Evolutionary conservation across 2,888 invertebrate species (phyloP).

Genomic region (Drosophila paranaensis): DNA sequence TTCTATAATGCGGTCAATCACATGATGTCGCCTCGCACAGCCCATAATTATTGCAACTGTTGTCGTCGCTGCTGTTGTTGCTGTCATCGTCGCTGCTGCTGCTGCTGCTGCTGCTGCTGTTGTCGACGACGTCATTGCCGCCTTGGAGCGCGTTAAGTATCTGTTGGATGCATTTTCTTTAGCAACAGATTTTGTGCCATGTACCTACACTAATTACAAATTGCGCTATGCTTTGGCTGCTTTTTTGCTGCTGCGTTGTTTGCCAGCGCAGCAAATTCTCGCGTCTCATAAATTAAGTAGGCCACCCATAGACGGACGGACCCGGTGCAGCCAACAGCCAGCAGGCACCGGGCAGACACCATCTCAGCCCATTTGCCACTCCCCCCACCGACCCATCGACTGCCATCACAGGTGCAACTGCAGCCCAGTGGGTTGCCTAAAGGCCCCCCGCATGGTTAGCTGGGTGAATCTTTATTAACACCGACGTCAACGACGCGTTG

Average conservation of each 20-base stretch:
- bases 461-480: constrained; percentile 76
- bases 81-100: constrained; percentile 3
- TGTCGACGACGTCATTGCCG: constrained; percentile 45
- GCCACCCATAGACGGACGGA: constrained; percentile 71
- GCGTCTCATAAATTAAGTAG: constrained; percentile 81
- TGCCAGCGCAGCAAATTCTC: constrained; percentile 69
- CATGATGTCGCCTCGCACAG: constrained; percentile 60
- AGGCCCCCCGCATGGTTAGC: constrained; percentile 34
- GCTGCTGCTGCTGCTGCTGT: constrained; percentile 31
- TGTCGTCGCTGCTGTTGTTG: constrained; percentile 29
- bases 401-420: constrained; percentile 45
- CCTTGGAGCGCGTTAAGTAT: constrained; percentile 61
- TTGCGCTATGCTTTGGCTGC: constrained; percentile 64
- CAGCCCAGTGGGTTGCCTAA: constrained; percentile 57
- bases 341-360: constrained; percentile 37
- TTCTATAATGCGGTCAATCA: constrained; percentile 74
- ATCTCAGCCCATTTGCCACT: constrained; percentile 10
- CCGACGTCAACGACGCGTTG: constrained; percentile 75
- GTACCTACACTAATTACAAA: constrained; percentile 78
- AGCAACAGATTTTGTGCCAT: constrained; percentile 64
- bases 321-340: constrained; percentile 14
- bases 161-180: constrained; percentile 66
- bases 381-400: constrained; percentile 1
- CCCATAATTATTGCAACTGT: constrained; percentile 58
- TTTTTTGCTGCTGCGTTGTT: constrained; percentile 30